Base-by-base conservation (phyloP, 92 coral and sea anemone genomes). In the Desmophyllum pertusum region DNA sequence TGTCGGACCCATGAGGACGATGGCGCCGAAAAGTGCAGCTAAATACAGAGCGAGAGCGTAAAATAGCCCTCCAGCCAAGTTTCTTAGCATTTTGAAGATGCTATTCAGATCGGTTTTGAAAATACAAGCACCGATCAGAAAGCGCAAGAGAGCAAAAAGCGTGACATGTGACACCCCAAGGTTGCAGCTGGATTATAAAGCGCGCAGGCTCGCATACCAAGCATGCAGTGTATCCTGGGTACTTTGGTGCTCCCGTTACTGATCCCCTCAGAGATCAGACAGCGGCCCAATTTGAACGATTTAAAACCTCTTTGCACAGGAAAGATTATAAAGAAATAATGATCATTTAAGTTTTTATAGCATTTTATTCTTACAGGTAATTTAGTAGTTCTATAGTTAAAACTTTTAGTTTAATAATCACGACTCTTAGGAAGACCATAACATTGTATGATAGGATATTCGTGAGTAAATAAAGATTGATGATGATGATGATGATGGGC, bases 1-100 rank as follows among this genome's bases (percentile, higher is more conserved):
- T 33, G 94, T 82, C 1, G 99, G 99, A 3, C 95, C 98, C 93
- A 92, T 87, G 64, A 94, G 84, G 41, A 94, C 90, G 23, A 96
- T 83, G 39, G 94, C 83, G 53, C 99, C 99, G 8, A 96, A 86
- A 61, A 91, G 87, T 25, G 99, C 69, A 55, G 95, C 81, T 41
- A 92, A 69, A 76, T 85, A 91, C 30, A 96, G 87, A 33, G 85
- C 50, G 13, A 72, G 42, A 57, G 72, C 29, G 86, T 75, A 96
- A 21, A 96, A 59, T 21, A 94, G 23, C 71, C 99, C 99, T 76
- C 96, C 92, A 29, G 82, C 41, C 27, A 77, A 73, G 81, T 91
- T 92, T 70, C 96, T 87, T 19, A 94, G 79, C 99, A 94, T 96
- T 68, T 79, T 88, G n/a, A 70, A 9, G 6, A 14, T 40, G 31